phyloP scores from a whole-genome alignment of 2,113 vertebrate species.

The Hassar affinis region DNA sequence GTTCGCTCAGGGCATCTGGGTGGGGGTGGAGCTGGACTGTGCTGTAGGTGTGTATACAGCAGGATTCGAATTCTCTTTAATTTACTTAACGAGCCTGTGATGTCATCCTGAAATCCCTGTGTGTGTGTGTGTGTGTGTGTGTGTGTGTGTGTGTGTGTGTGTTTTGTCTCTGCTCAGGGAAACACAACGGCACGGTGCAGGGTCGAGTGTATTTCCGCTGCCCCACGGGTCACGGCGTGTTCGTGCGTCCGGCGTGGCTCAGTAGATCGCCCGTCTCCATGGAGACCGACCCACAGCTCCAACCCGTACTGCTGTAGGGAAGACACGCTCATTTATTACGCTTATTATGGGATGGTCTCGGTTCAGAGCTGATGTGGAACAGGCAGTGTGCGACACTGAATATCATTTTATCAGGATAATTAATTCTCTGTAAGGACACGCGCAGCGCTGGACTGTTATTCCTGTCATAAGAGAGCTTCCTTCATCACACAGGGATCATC shows the following conservation, averaged over 20 bases:
- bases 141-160: neutral
- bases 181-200: slow-evolving; percentile 81
- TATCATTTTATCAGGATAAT: neutral
- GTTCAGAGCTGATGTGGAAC: neutral
- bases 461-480: neutral
- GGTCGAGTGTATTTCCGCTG: slow-evolving; percentile 80
- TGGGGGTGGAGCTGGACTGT: slow-evolving; percentile 79
- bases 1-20: slow-evolving; percentile 83
- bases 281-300: slow-evolving; percentile 60
- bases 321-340: neutral
- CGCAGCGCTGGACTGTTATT: neutral
- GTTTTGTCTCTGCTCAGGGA: slow-evolving; percentile 71
- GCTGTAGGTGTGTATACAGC: slow-evolving; percentile 74
- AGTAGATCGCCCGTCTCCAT: slow-evolving; percentile 72
- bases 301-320: slow-evolving; percentile 67
- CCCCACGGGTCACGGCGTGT: slow-evolving; percentile 77
- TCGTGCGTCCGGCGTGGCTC: slow-evolving; percentile 78
- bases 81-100: neutral
- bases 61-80: neutral
- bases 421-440: neutral
- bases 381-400: neutral
- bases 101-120: neutral
- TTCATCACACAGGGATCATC: neutral
- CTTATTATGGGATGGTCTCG: neutral
- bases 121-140: neutral